Percentiles rank a stretch among this genome's conserved stretches.
These are phyloP conservation scores for Halictus rubicundus DNA, from an alignment of 1,140 invertebrate genomes.

Conservation along the genomic window DNA sequence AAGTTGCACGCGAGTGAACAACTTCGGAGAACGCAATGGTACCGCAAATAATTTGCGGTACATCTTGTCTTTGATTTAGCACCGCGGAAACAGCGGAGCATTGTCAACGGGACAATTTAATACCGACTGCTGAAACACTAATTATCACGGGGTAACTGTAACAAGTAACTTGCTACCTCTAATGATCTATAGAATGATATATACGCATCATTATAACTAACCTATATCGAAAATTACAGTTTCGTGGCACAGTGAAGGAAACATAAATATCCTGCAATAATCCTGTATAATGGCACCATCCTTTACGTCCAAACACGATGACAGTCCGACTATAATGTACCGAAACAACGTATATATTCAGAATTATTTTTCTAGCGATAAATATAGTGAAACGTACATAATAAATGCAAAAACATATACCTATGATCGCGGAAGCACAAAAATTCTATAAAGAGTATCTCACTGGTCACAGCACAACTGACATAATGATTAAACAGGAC, in stretches of 20 bases:
- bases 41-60: slow-evolving; percentile 47
- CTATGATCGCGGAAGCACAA: too few species aligned
- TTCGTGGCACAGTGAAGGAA: not conserved
- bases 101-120: slow-evolving; percentile 40
- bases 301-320: not conserved
- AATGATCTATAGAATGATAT: slow-evolving; percentile 33
- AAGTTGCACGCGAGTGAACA: slow-evolving; percentile 18
- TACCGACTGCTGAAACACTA: slow-evolving; percentile 38
- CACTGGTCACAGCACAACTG: too few species aligned
- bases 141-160: slow-evolving; percentile 31
- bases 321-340: not conserved
- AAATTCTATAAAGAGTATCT: too few species aligned
- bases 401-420: too few species aligned
- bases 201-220: too few species aligned
- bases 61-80: slow-evolving; percentile 54
- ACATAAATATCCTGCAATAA: not conserved
- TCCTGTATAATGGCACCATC: not conserved
- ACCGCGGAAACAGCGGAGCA: slow-evolving; percentile 15
- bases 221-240: not conserved
- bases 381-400: too few species aligned
- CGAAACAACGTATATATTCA: not conserved
- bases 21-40: slow-evolving; percentile 38
- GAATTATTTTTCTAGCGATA: too few species aligned
- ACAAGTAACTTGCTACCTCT: slow-evolving; percentile 37
- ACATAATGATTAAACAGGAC: too few species aligned